phyloP scores from a whole-genome alignment of 2,797 vertebrate species.

The Schizopygopsis pylzovi region DNA sequence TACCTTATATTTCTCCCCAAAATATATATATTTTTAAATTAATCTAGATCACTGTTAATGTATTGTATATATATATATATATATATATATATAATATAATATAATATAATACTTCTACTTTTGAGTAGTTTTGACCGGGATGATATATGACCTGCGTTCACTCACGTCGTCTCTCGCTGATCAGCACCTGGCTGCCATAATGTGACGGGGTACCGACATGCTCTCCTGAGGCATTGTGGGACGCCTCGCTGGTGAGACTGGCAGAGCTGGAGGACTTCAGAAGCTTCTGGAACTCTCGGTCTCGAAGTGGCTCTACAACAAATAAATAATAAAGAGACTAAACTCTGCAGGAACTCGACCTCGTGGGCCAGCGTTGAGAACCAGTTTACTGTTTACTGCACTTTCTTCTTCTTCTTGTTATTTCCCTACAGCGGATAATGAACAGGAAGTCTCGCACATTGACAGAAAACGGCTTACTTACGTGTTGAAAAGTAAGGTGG shows the following conservation, averaged over 20 bases:
- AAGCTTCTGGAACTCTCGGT: constrained; percentile 60
- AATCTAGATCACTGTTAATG: background rate
- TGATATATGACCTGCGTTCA: background rate
- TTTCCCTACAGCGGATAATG: background rate
- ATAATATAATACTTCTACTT: background rate
- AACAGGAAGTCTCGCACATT: background rate
- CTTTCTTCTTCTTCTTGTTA: background rate
- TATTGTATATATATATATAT: no score
- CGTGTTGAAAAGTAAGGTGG: background rate
- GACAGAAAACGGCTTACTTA: background rate
- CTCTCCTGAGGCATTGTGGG: constrained; percentile 60
- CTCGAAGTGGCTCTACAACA: constrained; percentile 53
- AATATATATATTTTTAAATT: no score
- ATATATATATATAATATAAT: no score
- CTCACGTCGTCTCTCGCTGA: constrained; percentile 61
- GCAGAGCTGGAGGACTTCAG: constrained; percentile 65
- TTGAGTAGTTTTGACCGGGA: background rate
- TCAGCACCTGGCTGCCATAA: constrained; percentile 61
- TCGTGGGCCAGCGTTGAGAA: background rate
- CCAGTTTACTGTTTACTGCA: background rate
- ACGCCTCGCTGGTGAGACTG: constrained; percentile 56
- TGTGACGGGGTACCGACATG: constrained; percentile 57
- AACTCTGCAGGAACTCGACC: background rate
- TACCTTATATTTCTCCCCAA: no score
- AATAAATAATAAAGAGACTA: background rate